Evolutionary conservation across 2,113 vertebrate genomes (phyloP), one percentile per base, ranked within the genome.

Genomic region (Sebastes fasciatus): DNA sequence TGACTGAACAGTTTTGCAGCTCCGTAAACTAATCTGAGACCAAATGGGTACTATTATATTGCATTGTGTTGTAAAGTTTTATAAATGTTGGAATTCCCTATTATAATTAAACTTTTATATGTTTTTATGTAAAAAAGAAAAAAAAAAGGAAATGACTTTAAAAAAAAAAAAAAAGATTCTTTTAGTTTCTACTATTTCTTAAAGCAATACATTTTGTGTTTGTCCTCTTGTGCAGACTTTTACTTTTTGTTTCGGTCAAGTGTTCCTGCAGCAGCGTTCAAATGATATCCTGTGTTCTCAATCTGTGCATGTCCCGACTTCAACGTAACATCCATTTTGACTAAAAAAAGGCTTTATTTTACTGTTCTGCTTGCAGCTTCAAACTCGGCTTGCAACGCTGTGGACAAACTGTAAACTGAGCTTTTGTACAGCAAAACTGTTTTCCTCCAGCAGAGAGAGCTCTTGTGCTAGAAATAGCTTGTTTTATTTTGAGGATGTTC

Each of bases 1-100:
- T 84, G 80, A 89, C 89, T 89, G 82, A 93, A 86, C 10, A 23
- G 72, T 84, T 88, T 88, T 88, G 72, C 89, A 90, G 82, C 77
- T 89, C 87, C 75, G 67, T 89, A 77, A 91, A 89, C 83, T 87
- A 82, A 86, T 80, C 85, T 89, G 84, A 89, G 90, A 94, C 92
- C 92, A 94, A 94, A 94, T 94, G 88, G 93, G 92, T 94, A 93
- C 92, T 91, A 93, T 95, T 89, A 86, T 93, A 93, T 92, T 89
- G 90, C 88, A 82, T 88, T 90, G 86, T 94, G 91, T 94, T 95
- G 94, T 95, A 95, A 94, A 93, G 84, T 95, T 95, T 95, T 96
- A 94, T 93, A 92, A 90, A 93, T 89, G 90, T 92, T 34, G 69
- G 87, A 86, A 87, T 86, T 89, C 67, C 83, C 63, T 88, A 84